Base-by-base conservation (phyloP, 2,888 invertebrate genomes). In the Eristalis intricaria region DNA sequence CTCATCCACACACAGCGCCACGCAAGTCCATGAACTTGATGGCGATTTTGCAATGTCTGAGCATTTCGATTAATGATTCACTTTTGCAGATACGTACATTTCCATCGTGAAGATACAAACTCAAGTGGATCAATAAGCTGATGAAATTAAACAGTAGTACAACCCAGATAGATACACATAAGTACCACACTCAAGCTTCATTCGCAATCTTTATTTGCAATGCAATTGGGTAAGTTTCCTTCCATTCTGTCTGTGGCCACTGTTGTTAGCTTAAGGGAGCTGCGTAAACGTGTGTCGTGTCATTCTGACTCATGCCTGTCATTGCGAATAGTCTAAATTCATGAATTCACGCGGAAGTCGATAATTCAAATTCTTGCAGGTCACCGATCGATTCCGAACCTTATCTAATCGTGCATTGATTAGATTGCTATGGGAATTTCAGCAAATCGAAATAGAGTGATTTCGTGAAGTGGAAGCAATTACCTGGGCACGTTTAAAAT, bases 191-290 rank as follows among this genome's bases (percentile, higher is more conserved):
- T 50, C 19, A 19, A 50, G 50, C 50, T 50, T 13, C 19, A 38
- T 40, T 26, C 50, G 35, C n/a, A 65, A 23, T 56, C 26, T 60
- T 26, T 68, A 64, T 84, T 78, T 78, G 32, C 65, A 61, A 61
- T 77, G 63, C 73, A 73, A 83, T 83, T 35, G 68, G 63, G 77
- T 77, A 73, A 77, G 40, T 68, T 77, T 77, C 73, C 73, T 63
- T 73, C 56, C 68, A 19, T 40, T 61, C 66, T 73, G 56, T 73
- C 29, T 50, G 29, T 29, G 2, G 29, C 61, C 32, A 29, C 32
- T 26, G 22, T 71, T 65, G 58, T n/a, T n/a, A n/a, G 32, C 60
- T 73, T 69, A 19, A n/a, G 50, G 19, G 19, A 50, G 19, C 50
- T 50, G 50, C 50, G 19, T 50, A 50, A 50, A 50, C 50, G 50